Evolutionary conservation across 2,113 vertebrate species (phyloP).

Genomic region (Tachysurus fulvidraco): DNA sequence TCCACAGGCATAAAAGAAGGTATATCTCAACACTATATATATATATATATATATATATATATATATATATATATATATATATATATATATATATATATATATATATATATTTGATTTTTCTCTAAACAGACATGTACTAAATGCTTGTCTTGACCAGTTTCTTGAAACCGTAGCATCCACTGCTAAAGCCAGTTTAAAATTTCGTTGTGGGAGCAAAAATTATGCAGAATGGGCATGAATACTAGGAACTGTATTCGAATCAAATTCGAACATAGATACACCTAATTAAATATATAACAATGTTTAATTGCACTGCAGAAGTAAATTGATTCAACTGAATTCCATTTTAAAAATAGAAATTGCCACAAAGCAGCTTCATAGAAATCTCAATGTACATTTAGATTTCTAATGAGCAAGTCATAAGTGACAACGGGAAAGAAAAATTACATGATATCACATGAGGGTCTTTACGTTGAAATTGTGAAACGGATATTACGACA

Average conservation of each 20-base stretch:
- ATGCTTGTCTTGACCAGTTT: constrained; percentile 10
- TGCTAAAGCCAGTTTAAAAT: not conserved
- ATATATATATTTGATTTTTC: no score
- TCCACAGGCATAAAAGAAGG: constrained; percentile 21
- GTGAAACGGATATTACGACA: not conserved
- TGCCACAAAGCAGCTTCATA: not conserved
- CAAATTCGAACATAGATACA: constrained; percentile 1
- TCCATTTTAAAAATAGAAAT: not conserved
- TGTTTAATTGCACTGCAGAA: not conserved
- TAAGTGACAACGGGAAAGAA: not conserved
- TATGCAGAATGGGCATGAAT: constrained; percentile 6
- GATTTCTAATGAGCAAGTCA: not conserved
- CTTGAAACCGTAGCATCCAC: not conserved
- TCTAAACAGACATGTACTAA: not conserved
- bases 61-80: no score
- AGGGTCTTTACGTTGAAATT: not conserved
- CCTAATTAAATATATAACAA: not conserved
- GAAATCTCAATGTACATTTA: not conserved
- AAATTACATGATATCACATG: not conserved
- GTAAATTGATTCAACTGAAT: not conserved
- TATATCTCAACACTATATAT: not conserved
- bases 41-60: not conserved
- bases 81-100: no score
- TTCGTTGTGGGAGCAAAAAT: constrained; percentile 15
- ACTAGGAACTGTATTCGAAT: no score